Evolutionary conservation across 2,113 vertebrate genomes (phyloP), one percentile per base, ranked within the genome.

Genomic region (Cercopithecus mona): DNA sequence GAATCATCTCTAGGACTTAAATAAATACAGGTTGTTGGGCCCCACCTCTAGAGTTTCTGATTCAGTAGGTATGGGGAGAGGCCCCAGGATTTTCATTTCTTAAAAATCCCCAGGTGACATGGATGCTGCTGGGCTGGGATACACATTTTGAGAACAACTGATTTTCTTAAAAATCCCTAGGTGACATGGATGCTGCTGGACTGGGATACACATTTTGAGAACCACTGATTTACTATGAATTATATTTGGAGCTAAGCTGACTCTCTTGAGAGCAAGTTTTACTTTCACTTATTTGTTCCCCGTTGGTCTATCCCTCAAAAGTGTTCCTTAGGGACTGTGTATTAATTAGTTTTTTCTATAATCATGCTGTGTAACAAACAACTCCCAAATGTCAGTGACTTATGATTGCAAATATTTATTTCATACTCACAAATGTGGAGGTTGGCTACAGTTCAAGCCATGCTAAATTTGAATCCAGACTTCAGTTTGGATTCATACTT

Each of bases 401-500:
- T 93, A 50, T 1, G 61, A 8, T 32, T 93, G 16, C 23, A 89
- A 83, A 83, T 35, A 55, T 75, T 90, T 59, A 57, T 84, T 88
- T 80, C 50, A 88, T 9, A 30, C 38, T 61, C 30, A 9, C 23
- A 84, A 57, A 82, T 55, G 30, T 93, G 48, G 27, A 91, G 78
- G 10, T 73, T 93, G 88, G 35, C 43, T 91, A 13, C 61, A 17
- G 9, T 66, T 32, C 6, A 68, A 81, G 12, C 20, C 61, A 35
- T 90, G 43, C 83, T 95, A 64, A 48, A 61, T 72, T 38, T 68
- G 55, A 87, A 25, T 73, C 32, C 32, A 90, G 78, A 52, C 27
- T 90, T 97, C n/a, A 25, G n/a, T 89, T 68, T 55, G 32, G 35
- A n/a, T 96, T 95, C 50, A 14, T 23, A 17, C 76, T 83, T 90